Base-by-base conservation (phyloP, 2,888 invertebrate genomes). In the Mechanitis mazaeus region DNA sequence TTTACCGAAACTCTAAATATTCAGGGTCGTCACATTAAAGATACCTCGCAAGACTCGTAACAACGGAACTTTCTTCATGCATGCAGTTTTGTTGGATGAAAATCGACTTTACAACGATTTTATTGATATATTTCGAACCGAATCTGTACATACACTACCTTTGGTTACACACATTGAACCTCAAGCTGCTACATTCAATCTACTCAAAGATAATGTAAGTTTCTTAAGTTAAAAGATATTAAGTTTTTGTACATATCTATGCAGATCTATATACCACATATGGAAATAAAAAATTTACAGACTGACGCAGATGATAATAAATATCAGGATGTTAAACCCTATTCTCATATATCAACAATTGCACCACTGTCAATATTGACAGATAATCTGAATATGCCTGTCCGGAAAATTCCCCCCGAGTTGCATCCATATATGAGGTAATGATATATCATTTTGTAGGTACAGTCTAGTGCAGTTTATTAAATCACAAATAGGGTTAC, bases 1-100 rank as follows among this genome's bases (percentile, higher is more conserved):
- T 50, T 50, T 7, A 11, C 50, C 11, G n/a, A 20, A 47, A 7
- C 31, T 50, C 11, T 50, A 31, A 50, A 7, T 6, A 31, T 76
- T 54, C 78, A 96, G 96, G 72, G 91, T 92, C 56, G 76, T 96
- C 35, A 89, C 87, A 59, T 80, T 98, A 59, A 91, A 93, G 67
- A 87, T 98, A 68, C 96, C 97, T 3, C 82, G 86, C 33, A 93
- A 92, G 79, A 96, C 95, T 0, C 91, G 95, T 12, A 92, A 93
- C 62, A 98, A 98, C 91, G 98, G 98, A 1, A 95, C 95, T 5
- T 79, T 98, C 55, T 95, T 91, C 76, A 91, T 97, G 76, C 96
- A 97, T 81, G 92, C 95, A 2, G 91, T 94, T 28, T 92, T 94
- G 58, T 83, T 92, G 64, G 92, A 92, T 42, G 83, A 86, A 33